These are phyloP conservation scores for Sitobion miscanthi DNA, from an alignment of 1,140 invertebrate genomes.

Conservation along the genomic window DNA sequence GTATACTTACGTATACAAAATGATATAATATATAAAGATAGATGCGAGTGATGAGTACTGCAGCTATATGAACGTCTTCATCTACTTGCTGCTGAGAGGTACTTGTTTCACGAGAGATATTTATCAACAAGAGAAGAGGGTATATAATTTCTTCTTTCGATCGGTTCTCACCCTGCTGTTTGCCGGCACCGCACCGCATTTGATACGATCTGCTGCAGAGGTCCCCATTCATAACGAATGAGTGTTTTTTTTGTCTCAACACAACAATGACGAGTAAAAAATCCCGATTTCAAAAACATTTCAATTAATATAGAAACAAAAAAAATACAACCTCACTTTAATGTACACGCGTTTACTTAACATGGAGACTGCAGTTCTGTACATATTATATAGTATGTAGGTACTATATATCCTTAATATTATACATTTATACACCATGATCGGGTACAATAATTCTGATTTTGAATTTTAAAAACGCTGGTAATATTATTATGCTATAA, in stretches of 20 bases:
- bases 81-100: neutral
- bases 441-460: neutral
- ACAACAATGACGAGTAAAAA: slow-evolving; percentile 20
- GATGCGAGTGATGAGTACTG: neutral
- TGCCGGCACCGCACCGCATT: neutral
- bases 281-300: neutral
- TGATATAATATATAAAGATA: neutral
- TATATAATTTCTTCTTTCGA: slow-evolving; percentile 3
- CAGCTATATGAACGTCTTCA: slow-evolving; percentile 8
- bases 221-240: slow-evolving; percentile 24
- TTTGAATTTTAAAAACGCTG: neutral
- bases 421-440: neutral
- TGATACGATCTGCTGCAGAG: neutral
- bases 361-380: neutral
- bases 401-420: neutral
- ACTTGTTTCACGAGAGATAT: neutral
- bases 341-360: neutral
- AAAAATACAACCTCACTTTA: neutral
- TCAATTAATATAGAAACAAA: slow-evolving; percentile 27
- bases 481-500: neutral
- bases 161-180: slow-evolving; percentile 35
- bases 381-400: neutral
- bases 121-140: slow-evolving; percentile 7
- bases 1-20: neutral
- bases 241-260: neutral